phyloP scores from a whole-genome alignment of 2,888 invertebrate species.

The Biston betularia region DNA sequence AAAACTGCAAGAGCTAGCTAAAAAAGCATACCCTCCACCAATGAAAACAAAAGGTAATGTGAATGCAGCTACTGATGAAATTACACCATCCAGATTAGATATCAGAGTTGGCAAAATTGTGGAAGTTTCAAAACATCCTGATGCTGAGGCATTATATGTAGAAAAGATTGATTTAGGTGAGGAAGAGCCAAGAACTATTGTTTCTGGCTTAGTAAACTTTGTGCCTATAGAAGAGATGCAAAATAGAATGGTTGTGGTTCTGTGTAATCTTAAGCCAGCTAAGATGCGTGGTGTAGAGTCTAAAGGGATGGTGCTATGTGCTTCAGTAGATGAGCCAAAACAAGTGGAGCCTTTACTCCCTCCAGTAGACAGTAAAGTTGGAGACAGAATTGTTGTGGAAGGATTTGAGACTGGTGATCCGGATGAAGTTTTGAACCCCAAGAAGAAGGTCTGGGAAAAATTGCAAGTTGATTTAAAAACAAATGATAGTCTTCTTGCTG shows the following conservation, averaged over 20 bases:
- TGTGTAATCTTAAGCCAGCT: constrained; percentile 98
- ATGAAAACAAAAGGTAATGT: constrained; percentile 85
- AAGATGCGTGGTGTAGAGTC: constrained; percentile 98
- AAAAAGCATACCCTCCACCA: constrained; percentile 94
- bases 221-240: constrained; percentile 96
- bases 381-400: constrained; percentile 94
- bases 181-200: constrained; percentile 88
- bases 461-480: constrained; percentile 92
- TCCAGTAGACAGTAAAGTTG: constrained; percentile 91
- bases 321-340: constrained; percentile 92
- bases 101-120: constrained; percentile 95
- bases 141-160: constrained; percentile 97
- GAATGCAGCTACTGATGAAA: constrained; percentile 80
- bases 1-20: constrained; percentile 91
- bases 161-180: constrained; percentile 97
- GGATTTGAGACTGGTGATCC: constrained; percentile 92
- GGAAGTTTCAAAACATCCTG: constrained; percentile 94
- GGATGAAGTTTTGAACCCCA: constrained; percentile 96
- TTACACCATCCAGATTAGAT: constrained; percentile 92
- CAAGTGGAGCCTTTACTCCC: constrained; percentile 95
- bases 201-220: constrained; percentile 97
- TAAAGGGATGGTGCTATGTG: constrained; percentile 97
- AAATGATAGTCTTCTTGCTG: constrained; percentile 89
- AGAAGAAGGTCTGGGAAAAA: constrained; percentile 99
- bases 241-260: constrained; percentile 94